Evolutionary conservation across 1,140 invertebrate genomes (phyloP).

Genomic region (Lineus longissimus): DNA sequence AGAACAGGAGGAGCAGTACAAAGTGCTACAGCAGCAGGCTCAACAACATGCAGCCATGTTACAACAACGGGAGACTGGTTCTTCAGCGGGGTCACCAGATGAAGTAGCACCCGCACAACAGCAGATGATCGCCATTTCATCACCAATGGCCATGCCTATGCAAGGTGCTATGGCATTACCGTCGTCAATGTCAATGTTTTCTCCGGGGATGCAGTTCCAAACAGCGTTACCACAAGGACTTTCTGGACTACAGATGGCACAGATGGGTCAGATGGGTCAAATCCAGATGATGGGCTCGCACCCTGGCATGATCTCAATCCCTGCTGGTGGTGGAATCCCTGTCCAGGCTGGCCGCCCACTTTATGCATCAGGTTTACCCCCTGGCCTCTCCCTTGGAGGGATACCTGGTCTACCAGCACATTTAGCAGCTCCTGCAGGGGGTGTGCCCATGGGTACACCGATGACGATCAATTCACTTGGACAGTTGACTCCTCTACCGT

Average conservation of each 20-base stretch:
- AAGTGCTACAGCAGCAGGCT: background rate
- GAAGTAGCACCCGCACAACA: background rate
- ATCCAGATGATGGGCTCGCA: background rate
- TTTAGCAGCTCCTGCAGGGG: background rate
- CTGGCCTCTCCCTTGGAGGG: background rate
- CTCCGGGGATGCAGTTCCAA: background rate
- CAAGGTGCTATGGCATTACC: background rate
- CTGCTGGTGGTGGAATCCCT: background rate
- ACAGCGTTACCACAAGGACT: background rate
- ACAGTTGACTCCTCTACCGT: background rate
- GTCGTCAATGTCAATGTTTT: background rate
- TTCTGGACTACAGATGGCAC: background rate
- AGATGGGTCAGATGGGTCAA: background rate
- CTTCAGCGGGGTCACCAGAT: background rate
- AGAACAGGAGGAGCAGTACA: conserved; percentile 3
- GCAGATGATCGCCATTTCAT: background rate
- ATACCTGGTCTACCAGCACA: background rate
- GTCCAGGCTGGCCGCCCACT: background rate
- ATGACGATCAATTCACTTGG: background rate
- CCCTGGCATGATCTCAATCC: background rate
- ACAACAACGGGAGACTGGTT: background rate
- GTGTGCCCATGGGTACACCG: background rate
- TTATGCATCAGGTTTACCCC: background rate
- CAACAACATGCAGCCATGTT: conserved; percentile 3
- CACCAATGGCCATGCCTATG: background rate